Conservation (phyloP, 2,797 vertebrate species). For the Coreius guichenoti region DNA sequence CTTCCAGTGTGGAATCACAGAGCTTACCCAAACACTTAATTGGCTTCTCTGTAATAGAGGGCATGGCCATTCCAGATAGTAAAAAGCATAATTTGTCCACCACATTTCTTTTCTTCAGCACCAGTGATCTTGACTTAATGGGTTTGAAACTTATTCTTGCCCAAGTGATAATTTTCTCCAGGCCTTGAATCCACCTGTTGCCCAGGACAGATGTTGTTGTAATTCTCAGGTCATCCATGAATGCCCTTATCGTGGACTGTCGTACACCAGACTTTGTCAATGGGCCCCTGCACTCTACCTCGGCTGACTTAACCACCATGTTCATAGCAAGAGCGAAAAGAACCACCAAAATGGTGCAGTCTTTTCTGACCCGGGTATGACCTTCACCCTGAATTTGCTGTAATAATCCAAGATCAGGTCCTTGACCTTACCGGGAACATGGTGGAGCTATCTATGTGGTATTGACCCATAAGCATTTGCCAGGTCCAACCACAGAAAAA, state of each 20-base stretch:
- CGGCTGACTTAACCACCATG: neutral
- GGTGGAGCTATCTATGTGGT: neutral
- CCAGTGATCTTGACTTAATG: no score
- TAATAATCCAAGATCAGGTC: conserved; percentile 35
- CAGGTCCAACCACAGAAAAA: neutral
- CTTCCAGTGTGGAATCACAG: no score
- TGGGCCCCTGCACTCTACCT: neutral
- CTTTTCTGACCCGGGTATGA: neutral
- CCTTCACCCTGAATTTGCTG: conserved; percentile 5
- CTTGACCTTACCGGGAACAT: conserved; percentile 6
- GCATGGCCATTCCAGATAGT: no score
- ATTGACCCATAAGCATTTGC: neutral
- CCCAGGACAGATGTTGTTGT: neutral
- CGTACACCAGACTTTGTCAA: neutral
- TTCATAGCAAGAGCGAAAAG: neutral
- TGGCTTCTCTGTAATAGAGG: no score
- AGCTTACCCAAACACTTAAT: no score
- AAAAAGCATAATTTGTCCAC: no score
- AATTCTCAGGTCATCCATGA: neutral
- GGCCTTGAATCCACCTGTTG: neutral
- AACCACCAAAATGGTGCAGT: neutral
- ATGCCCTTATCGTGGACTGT: neutral
- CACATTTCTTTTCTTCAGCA: no score
- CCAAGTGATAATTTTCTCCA: neutral
- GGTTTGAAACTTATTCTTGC: no score